These are phyloP conservation scores for Oryzias javanicus DNA, from an alignment of 2,113 vertebrate genomes.

Conservation along the genomic window DNA sequence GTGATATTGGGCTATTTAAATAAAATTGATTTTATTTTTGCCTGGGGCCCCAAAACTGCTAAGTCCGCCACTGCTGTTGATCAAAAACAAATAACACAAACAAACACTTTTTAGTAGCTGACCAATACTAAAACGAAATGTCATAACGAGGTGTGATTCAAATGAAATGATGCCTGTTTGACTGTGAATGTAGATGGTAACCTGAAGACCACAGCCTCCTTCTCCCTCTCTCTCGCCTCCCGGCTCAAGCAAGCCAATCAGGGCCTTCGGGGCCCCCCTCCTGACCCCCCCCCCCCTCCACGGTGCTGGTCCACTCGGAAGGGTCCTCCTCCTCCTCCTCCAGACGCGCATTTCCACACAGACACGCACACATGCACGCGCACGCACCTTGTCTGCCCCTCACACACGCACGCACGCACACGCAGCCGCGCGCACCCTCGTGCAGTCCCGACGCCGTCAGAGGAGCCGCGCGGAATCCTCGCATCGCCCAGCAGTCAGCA, in stretches of 20 bases:
- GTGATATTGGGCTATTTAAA: too few relatives aligned
- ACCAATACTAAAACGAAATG: too few relatives aligned
- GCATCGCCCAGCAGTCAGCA: conserved; percentile 72
- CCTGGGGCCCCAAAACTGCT: too few relatives aligned
- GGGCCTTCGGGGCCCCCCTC: conserved; percentile 28
- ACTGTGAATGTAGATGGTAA: too few relatives aligned
- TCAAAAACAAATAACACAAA: too few relatives aligned
- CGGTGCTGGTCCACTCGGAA: conserved; percentile 60
- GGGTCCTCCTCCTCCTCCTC: conserved; percentile 48
- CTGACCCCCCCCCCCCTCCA: conserved; percentile 12
- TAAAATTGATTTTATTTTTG: too few relatives aligned
- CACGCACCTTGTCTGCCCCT: conserved; percentile 28
- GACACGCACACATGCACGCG: conserved; percentile 60
- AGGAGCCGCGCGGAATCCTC: conserved; percentile 67
- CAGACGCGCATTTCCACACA: conserved; percentile 63
- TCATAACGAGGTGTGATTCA: too few relatives aligned
- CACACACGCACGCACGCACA: conserved; percentile 62
- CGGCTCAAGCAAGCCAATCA: conserved; percentile 80
- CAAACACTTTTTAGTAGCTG: too few relatives aligned
- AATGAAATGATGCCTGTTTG: too few relatives aligned
- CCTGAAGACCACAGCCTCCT: background rate
- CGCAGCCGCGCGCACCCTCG: conserved; percentile 52
- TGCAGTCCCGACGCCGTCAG: conserved; percentile 44
- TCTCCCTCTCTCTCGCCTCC: conserved; percentile 38
- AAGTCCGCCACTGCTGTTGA: too few relatives aligned